Evolutionary conservation across 2,888 invertebrate species (phyloP), one percentile per base, ranked within the genome.

Genomic region (Leucozona laternaria): DNA sequence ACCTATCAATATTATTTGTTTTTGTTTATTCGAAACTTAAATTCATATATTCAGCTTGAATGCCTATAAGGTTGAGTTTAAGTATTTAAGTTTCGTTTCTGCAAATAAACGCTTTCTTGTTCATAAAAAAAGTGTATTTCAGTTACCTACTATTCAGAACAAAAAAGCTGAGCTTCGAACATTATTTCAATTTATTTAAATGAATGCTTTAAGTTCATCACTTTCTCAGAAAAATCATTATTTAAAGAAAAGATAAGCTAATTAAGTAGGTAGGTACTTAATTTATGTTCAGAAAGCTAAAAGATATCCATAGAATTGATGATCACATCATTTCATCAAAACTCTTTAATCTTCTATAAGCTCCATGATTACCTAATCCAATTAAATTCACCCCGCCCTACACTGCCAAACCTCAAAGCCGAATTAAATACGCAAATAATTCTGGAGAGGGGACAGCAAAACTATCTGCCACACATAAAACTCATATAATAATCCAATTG

Each of bases 401-500:
- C 31, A 5, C 31, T 31, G 17, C 2, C 60, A 15, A 37, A 40
- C 22, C 22, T n/a, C 10, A 22, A 11, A 62, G n/a, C 0, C 28
- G 25, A 62, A 62, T 13, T 22, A 0, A 78, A 57, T 25, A 66
- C 31, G 15, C 45, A 48, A 48, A 48, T 34, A 17, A 43, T 25
- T 31, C 17, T 31, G 8, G 71, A 72, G 4, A 55, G 40, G 60
- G n/a, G n/a, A n/a, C 80, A 68, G 25, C 72, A 80, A 70, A 73
- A 45, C 22, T 53, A 25, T 37, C 48, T n/a, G 48, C 17, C 11
- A 57, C 11, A 57, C 62, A 79, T 17, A 43, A 55, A 45, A 37
- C 17, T 53, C 28, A 79, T 79, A 25, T 79, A 25, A 53, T 2
- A 81, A 80, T 64, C 43, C 28, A 81, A 83, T 34, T 70, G 53